Base-by-base conservation (phyloP, 2,888 invertebrate genomes). In the Andrena flavipes region DNA sequence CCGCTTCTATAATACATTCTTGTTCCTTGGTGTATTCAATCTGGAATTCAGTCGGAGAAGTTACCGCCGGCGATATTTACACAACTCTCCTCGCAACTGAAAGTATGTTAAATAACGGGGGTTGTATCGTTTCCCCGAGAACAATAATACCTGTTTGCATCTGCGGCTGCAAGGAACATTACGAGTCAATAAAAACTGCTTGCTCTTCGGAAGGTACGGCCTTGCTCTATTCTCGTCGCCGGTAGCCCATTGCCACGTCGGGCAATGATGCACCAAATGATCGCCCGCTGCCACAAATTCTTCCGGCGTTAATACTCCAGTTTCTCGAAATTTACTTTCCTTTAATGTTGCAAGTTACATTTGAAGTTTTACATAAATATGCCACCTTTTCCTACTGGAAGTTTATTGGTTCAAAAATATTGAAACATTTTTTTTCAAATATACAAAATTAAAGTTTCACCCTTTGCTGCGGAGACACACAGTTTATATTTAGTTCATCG, bases 211-310 rank as follows among this genome's bases (percentile, higher is more conserved):
- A 84, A 99, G 95, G 94, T 99, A 99, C 0, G 97, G 94, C 92
- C 98, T 98, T 33, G 96, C 94, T 94, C 97, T 97, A n/a, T 97
- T 95, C 87, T 98, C 97, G 93, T 99, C 99, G 0, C 99, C 99
- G 87, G 96, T 95, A 0, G 98, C 97, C 99, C 99, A 99, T 92
- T 99, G 98, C 99, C 99, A 99, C 0, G 99, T 99, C 0, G 99
- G 99, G 93, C 99, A 99, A 93, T 99, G 99, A 94, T 99, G 99
- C 0, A 99, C 99, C 75, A 99, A 95, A 94, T 99, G 99, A 92
- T 99, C 99, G 1, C 99, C 99, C 26, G 99, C 99, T 3, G 97
- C 98, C 3, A 99, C 98, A 95, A 99, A 99, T 95, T 99, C 99
- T 94, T 99, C 99, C 0, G 99, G 99, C n/a, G 99, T 99, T 35